A percentile compares a stretch with the other conserved stretches of the same genome.
Evolutionary conservation across 2,888 invertebrate genomes (phyloP).

Genomic region (Pterostichus niger): DNA sequence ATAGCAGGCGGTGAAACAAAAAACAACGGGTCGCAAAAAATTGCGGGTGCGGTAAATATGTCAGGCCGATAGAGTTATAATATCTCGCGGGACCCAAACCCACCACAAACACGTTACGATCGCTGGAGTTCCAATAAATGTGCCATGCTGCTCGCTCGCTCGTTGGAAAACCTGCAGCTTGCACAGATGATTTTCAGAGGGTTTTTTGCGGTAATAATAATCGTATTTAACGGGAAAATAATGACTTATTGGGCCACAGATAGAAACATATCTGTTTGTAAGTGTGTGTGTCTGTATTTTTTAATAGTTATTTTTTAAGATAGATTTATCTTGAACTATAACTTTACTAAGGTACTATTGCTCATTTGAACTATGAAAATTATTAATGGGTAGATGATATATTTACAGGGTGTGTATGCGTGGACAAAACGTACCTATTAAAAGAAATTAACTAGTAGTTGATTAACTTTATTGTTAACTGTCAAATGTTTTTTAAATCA

Average conservation of each 20-base stretch:
- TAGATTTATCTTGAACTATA: no score
- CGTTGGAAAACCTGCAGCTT: conserved; percentile 27
- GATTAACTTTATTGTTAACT: no score
- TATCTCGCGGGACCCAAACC: conserved; percentile 49
- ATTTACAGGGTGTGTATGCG: no score
- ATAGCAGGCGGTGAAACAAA: conserved; percentile 41
- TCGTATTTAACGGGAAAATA: conserved; percentile 40
- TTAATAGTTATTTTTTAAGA: neutral
- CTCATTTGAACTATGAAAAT: no score
- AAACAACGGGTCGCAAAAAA: conserved; percentile 43
- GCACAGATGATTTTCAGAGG: conserved; percentile 30
- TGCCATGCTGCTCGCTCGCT: neutral
- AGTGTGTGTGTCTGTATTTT: no score
- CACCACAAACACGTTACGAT: conserved; percentile 12
- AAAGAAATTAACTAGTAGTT: no score
- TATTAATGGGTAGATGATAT: no score
- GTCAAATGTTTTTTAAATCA: no score
- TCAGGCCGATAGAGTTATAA: conserved; percentile 58
- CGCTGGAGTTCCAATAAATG: conserved; percentile 44
- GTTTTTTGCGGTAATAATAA: conserved; percentile 35
- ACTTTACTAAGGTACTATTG: no score
- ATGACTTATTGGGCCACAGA: conserved; percentile 24
- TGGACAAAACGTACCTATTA: no score
- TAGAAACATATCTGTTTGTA: conserved; percentile 1
- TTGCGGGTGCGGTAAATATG: conserved; percentile 41